Evolutionary conservation across 2,888 invertebrate genomes (phyloP).

Genomic region (Hoplodrina ambigua): DNA sequence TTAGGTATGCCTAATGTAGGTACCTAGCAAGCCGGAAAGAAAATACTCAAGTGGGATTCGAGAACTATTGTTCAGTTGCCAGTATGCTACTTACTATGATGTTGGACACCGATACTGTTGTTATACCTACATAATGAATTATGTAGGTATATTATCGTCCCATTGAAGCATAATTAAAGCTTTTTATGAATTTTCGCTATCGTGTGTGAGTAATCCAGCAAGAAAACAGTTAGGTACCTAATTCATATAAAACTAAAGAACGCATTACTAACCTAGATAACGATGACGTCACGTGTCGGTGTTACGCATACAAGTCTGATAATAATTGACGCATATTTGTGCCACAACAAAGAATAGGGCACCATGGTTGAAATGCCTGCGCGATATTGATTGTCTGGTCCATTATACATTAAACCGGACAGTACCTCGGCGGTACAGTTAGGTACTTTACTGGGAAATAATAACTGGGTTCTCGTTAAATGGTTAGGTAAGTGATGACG

Average conservation of each 20-base stretch:
- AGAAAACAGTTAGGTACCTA: too few species aligned
- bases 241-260: slow-evolving; percentile 3
- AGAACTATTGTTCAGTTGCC: slow-evolving; percentile 9
- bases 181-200: too few species aligned
- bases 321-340: slow-evolving; percentile 14
- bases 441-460: slow-evolving; percentile 48
- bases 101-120: slow-evolving; percentile 19
- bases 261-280: not conserved
- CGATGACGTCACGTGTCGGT: too few species aligned
- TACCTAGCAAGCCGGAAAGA: too few species aligned
- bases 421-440: slow-evolving; percentile 36
- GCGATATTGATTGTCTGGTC: slow-evolving; percentile 37
- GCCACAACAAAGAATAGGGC: slow-evolving; percentile 38
- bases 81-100: not conserved
- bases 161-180: too few species aligned
- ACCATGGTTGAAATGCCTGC: slow-evolving; percentile 27
- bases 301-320: slow-evolving; percentile 13
- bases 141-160: too few species aligned
- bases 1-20: too few species aligned
- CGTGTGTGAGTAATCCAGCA: too few species aligned
- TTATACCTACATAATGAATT: slow-evolving; percentile 19
- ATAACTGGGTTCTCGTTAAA: slow-evolving; percentile 54
- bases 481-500: slow-evolving; percentile 55
- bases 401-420: slow-evolving; percentile 49
- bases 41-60: too few species aligned